These are phyloP conservation scores for Chloroceryle aenea DNA, from an alignment of 2,113 vertebrate genomes.

Conservation along the genomic window DNA sequence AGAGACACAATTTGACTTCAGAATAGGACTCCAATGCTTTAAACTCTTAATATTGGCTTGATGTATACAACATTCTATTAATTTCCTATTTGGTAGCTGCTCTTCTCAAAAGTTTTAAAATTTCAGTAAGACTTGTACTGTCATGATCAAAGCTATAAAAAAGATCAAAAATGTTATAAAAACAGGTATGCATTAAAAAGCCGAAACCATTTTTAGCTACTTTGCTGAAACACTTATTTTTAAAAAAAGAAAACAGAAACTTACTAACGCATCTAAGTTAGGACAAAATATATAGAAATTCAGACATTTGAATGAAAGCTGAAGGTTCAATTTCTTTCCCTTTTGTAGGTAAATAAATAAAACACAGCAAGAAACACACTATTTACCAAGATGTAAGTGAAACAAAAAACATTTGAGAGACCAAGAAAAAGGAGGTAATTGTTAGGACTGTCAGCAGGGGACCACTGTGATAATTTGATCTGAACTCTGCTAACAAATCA, in stretches of 20 bases:
- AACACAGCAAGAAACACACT: constrained; percentile 85
- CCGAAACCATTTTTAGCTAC: constrained; percentile 45
- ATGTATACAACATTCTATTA: not conserved
- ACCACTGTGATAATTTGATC: constrained; percentile 98
- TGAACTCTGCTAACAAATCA: constrained; percentile 98
- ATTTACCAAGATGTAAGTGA: constrained; percentile 87
- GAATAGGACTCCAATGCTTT: constrained; percentile 10
- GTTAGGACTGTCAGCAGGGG: constrained; percentile 90
- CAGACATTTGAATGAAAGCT: not conserved
- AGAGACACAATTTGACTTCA: constrained; percentile 70
- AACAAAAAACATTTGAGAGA: constrained; percentile 88
- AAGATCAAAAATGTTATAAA: not conserved
- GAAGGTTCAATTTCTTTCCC: constrained; percentile 10
- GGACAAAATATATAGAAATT: not conserved
- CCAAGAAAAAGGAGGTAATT: constrained; percentile 84
- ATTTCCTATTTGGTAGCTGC: not conserved
- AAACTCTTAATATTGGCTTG: constrained; percentile 42
- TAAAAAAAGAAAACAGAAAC: not conserved
- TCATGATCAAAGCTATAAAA: constrained; percentile 18
- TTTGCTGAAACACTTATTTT: not conserved
- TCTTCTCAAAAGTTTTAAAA: not conserved
- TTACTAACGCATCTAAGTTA: not conserved
- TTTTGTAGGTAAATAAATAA: constrained; percentile 79
- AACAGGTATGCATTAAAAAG: constrained; percentile 15
- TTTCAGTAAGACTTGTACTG: not conserved